Conservation (phyloP, 1,140 invertebrate genomes). For the Scaptomyza pallida region DNA sequence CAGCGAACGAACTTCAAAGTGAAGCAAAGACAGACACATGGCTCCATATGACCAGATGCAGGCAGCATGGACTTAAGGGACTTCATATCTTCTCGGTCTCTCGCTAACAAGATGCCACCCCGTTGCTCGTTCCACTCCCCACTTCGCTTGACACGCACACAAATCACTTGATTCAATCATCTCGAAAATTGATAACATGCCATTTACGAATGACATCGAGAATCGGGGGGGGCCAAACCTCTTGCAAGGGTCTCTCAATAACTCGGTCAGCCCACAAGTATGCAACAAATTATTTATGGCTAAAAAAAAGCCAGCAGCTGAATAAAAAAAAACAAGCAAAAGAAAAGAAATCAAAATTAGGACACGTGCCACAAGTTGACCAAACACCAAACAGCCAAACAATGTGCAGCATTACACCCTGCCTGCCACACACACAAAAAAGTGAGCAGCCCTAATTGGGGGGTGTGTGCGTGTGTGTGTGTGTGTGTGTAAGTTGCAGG, state of each 20-base stretch:
- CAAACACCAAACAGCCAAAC: constrained; percentile 51
- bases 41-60: constrained; percentile 21
- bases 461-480: not conserved
- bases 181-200: constrained; percentile 84
- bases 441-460: constrained; percentile 25
- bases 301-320: constrained; percentile 26
- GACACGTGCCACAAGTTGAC: constrained; percentile 80
- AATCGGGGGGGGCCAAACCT: too few relatives aligned
- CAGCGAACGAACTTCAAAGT: constrained; percentile 42
- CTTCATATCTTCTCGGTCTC: not conserved
- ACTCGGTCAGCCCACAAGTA: constrained; percentile 45
- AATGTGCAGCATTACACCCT: constrained; percentile 24
- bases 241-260: constrained; percentile 32
- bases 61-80: not conserved
- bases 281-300: constrained; percentile 80
- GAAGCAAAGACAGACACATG: too few relatives aligned
- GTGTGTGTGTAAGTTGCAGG: constrained; percentile 53
- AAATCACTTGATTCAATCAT: constrained; percentile 84
- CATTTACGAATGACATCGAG: constrained; percentile 83
- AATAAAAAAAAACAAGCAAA: constrained; percentile 23
- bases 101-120: not conserved
- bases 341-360: constrained; percentile 71
- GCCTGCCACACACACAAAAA: not conserved
- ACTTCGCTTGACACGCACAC: constrained; percentile 69
- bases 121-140: not conserved